A percentile compares a stretch with the other conserved stretches of the same genome.
These are phyloP conservation scores for Pan paniscus DNA, from an alignment of 2,113 vertebrate genomes.

Conservation along the genomic window DNA sequence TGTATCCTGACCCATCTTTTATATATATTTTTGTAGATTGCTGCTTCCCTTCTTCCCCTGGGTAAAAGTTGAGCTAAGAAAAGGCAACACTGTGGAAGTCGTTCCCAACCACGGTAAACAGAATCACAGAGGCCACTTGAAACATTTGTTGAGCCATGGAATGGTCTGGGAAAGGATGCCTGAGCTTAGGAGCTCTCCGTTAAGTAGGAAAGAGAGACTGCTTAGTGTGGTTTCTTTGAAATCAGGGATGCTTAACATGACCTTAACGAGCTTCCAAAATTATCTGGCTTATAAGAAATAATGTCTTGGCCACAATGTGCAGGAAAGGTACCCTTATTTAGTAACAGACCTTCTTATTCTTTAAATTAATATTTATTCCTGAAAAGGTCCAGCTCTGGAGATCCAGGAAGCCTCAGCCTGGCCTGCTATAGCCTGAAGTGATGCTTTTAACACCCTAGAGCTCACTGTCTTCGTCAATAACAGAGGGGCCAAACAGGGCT, in stretches of 20 bases:
- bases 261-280: background rate
- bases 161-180: slow-evolving; percentile 34
- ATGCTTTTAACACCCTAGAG: background rate
- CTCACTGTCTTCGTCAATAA: rapidly evolving
- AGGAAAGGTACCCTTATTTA: too few relatives aligned
- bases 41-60: slow-evolving; percentile 6
- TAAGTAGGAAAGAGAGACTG: background rate
- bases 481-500: background rate
- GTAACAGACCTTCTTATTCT: background rate
- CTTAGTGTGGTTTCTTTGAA: background rate
- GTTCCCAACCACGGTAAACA: slow-evolving; percentile 28
- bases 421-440: rapidly evolving
- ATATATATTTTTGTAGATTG: background rate
- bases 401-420: rapidly evolving
- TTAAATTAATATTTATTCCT: background rate
- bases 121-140: slow-evolving; percentile 51
- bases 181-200: background rate
- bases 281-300: background rate
- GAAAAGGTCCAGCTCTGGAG: background rate
- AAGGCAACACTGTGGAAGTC: slow-evolving; percentile 56
- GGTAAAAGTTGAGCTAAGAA: slow-evolving; percentile 47
- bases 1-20: background rate
- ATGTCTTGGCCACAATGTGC: rapidly evolving
- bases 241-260: background rate
- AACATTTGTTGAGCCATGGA: slow-evolving; percentile 31